Evolutionary conservation across 2,888 invertebrate species (phyloP).

Genomic region (Cerceris ruficornis): DNA sequence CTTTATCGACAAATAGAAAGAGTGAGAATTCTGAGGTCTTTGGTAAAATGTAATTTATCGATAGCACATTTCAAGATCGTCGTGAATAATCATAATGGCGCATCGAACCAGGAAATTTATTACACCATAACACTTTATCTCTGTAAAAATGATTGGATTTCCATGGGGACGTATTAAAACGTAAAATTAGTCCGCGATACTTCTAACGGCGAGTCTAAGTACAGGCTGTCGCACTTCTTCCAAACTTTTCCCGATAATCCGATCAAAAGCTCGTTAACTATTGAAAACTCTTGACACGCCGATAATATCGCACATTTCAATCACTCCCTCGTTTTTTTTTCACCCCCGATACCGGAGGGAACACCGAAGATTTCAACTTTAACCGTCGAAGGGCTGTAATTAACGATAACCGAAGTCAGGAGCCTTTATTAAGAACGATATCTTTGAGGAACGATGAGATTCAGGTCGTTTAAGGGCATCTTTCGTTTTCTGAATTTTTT

Average conservation of each 20-base stretch:
- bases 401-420: slow-evolving; percentile 46
- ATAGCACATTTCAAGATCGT: too few relatives aligned
- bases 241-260: slow-evolving; percentile 71
- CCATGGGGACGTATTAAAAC: slow-evolving; percentile 25
- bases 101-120: not conserved
- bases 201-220: slow-evolving; percentile 1
- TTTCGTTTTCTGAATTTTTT: too few relatives aligned
- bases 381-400: slow-evolving; percentile 34
- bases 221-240: slow-evolving; percentile 54
- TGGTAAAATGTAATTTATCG: too few relatives aligned
- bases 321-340: slow-evolving; percentile 1
- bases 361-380: slow-evolving; percentile 46
- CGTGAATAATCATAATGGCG: too few relatives aligned
- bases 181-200: slow-evolving; percentile 32
- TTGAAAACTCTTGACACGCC: slow-evolving; percentile 60
- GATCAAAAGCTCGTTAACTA: slow-evolving; percentile 74
- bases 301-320: slow-evolving; percentile 59
- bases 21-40: too few relatives aligned
- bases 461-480: too few relatives aligned
- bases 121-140: not conserved
- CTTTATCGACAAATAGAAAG: too few relatives aligned
- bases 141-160: slow-evolving; percentile 15
- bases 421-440: slow-evolving; percentile 46
- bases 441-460: not conserved
- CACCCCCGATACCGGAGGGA: not conserved